phyloP scores from a whole-genome alignment of 2,888 invertebrate genomes.

The Endotricha flammealis region DNA sequence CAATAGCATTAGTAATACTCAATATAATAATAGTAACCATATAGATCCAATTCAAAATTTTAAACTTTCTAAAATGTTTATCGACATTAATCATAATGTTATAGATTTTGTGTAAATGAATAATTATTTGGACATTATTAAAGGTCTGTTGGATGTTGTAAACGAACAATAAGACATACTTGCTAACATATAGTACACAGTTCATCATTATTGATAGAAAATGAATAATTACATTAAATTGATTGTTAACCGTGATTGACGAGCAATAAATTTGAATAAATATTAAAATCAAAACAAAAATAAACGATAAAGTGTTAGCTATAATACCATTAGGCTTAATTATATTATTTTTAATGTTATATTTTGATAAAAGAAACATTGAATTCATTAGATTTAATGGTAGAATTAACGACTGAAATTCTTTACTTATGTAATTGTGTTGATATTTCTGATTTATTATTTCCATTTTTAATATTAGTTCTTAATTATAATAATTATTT shows the following conservation, averaged over 20 bases:
- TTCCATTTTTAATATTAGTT: no score
- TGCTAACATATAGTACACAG: background rate
- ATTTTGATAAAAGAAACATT: slow-evolving; percentile 5
- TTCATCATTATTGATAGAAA: background rate
- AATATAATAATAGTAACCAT: background rate
- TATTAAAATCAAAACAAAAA: background rate
- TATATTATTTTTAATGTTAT: slow-evolving; percentile 2
- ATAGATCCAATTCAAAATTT: background rate
- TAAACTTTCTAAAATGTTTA: background rate
- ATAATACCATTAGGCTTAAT: slow-evolving; percentile 3
- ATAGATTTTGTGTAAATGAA: background rate
- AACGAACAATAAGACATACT: background rate
- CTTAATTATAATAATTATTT: no score
- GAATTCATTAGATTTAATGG: slow-evolving; percentile 7
- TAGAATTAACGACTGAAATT: slow-evolving; percentile 2
- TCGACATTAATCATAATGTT: background rate
- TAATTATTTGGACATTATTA: background rate
- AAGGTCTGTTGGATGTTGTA: background rate
- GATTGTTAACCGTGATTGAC: background rate
- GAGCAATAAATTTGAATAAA: background rate
- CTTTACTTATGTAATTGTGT: slow-evolving; percentile 1
- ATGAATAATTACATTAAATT: background rate
- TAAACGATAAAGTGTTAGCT: background rate
- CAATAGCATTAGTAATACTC: background rate
- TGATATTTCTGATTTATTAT: no score